A percentile compares a stretch with the other conserved stretches of the same genome.
Conservation (phyloP, 2,888 invertebrate genomes). For the Subacronicta megacephala region DNA sequence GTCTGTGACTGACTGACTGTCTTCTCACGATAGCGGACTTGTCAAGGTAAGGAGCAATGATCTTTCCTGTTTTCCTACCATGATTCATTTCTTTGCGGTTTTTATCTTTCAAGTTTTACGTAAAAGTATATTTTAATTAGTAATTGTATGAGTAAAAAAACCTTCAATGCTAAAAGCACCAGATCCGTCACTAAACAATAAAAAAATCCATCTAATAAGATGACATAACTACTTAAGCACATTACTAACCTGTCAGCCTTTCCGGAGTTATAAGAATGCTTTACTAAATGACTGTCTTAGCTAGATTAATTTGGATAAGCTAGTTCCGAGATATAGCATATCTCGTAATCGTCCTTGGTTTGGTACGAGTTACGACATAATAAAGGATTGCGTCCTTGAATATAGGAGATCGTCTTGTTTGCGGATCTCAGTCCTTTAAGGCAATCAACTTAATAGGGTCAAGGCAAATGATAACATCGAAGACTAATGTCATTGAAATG, state of each 20-base stretch:
- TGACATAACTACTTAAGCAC: slow-evolving; percentile 2
- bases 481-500: slow-evolving; percentile 5
- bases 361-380: slow-evolving; percentile 28
- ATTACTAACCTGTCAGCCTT: slow-evolving; percentile 5
- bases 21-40: slow-evolving; percentile 14
- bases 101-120: slow-evolving; percentile 11
- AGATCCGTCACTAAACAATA: slow-evolving; percentile 1
- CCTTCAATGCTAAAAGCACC: slow-evolving; percentile 15
- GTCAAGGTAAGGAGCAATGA: slow-evolving; percentile 28
- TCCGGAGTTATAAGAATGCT: slow-evolving; percentile 3
- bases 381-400: slow-evolving; percentile 58
- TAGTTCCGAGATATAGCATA: slow-evolving; percentile 5
- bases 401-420: slow-evolving; percentile 57
- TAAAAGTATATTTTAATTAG: not conserved
- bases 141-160: slow-evolving; percentile 5
- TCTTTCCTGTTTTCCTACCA: slow-evolving; percentile 27
- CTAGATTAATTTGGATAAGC: slow-evolving; percentile 11
- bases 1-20: not conserved
- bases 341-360: slow-evolving; percentile 28
- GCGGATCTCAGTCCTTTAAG: slow-evolving; percentile 53
- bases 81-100: slow-evolving; percentile 16
- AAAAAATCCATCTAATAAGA: slow-evolving; percentile 1
- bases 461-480: slow-evolving; percentile 39
- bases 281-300: slow-evolving; percentile 8
- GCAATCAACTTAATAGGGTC: slow-evolving; percentile 54